Conservation (phyloP, 2,888 invertebrate genomes). For the Clusia tigrina region DNA sequence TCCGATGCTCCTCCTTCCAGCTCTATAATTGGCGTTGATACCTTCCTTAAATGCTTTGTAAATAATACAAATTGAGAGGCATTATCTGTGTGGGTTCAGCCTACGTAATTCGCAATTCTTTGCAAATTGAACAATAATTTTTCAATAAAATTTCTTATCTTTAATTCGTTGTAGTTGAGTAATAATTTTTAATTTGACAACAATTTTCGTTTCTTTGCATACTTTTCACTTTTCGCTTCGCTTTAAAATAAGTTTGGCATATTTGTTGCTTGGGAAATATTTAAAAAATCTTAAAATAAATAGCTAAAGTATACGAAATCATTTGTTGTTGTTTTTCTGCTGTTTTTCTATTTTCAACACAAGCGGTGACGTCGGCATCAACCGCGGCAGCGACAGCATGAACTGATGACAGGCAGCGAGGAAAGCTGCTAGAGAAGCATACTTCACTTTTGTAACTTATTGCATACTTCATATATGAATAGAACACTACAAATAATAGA, state of each 20-base stretch:
- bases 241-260: too few relatives aligned
- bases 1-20: too few relatives aligned
- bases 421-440: background rate
- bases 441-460: too few relatives aligned
- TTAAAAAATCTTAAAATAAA: background rate
- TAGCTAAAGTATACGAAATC: background rate
- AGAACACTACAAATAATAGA: too few relatives aligned
- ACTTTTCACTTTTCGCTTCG: background rate
- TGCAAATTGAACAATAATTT: background rate
- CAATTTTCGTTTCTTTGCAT: background rate
- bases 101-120: background rate
- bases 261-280: background rate
- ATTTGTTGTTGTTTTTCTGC: background rate
- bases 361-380: constrained; percentile 1
- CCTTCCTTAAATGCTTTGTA: background rate
- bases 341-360: constrained; percentile 2
- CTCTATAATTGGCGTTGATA: too few relatives aligned
- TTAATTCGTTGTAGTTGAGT: background rate
- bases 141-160: background rate
- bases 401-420: background rate
- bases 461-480: too few relatives aligned
- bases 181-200: background rate
- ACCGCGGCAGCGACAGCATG: background rate
- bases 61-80: constrained; percentile 1
- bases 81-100: background rate